Evolutionary conservation across 2,888 invertebrate genomes (phyloP).

Genomic region (Perithous albicinctus): DNA sequence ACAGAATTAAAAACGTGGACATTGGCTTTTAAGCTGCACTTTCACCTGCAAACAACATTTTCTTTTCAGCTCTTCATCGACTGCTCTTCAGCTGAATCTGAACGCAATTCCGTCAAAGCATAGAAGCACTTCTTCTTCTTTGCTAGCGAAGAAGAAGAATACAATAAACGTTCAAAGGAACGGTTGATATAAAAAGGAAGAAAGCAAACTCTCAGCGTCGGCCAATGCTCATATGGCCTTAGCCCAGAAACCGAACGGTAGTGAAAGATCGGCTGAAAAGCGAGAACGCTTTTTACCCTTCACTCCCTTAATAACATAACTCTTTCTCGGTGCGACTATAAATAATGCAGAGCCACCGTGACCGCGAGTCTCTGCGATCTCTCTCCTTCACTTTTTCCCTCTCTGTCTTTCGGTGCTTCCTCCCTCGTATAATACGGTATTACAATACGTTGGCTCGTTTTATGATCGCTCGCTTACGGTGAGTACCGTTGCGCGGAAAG

Average conservation of each 20-base stretch:
- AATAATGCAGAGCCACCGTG: slow-evolving; percentile 34
- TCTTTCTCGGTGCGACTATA: not conserved
- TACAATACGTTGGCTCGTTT: slow-evolving; percentile 53
- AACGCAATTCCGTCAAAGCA: too few species aligned
- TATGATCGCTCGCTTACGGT: slow-evolving; percentile 53
- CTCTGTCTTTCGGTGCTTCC: slow-evolving; percentile 28
- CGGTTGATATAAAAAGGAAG: not conserved
- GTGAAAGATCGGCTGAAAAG: not conserved
- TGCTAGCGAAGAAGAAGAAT: too few species aligned
- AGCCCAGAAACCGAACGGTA: not conserved
- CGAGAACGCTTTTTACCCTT: slow-evolving; percentile 4
- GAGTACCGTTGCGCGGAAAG: slow-evolving; percentile 50
- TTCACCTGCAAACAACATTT: too few species aligned
- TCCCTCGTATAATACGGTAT: slow-evolving; percentile 47
- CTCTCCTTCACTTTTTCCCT: too few species aligned
- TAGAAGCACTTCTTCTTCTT: too few species aligned
- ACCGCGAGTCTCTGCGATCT: slow-evolving; percentile 45
- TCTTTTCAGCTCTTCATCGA: too few species aligned
- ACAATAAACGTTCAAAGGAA: too few species aligned
- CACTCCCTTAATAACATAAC: not conserved
- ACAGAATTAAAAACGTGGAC: too few species aligned
- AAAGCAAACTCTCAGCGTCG: not conserved
- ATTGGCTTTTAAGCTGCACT: too few species aligned
- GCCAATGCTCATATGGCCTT: not conserved
- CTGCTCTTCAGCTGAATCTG: too few species aligned